phyloP scores from a whole-genome alignment of 2,797 vertebrate genomes.

The Podargus strigoides region DNA sequence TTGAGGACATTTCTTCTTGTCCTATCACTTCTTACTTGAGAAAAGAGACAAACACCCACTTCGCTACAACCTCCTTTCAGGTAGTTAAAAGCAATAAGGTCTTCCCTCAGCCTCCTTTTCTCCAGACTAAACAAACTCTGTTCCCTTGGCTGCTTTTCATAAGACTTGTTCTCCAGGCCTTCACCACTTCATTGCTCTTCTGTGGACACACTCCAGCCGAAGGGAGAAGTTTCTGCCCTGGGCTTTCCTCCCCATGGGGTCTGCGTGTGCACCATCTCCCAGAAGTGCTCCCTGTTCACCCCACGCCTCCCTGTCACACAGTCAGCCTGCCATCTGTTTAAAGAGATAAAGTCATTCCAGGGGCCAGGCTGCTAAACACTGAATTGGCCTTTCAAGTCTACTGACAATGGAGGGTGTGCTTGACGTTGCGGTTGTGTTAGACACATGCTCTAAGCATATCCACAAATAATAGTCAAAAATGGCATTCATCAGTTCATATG shows the following conservation, averaged over 20 bases:
- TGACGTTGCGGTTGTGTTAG: neutral
- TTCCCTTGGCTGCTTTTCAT: neutral
- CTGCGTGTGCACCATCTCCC: rapidly evolving
- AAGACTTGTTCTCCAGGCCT: neutral
- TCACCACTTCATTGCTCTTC: neutral
- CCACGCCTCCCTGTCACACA: neutral
- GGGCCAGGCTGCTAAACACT: neutral
- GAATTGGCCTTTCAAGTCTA: neutral
- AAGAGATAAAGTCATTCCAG: neutral
- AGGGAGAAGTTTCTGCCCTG: neutral
- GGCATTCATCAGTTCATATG: neutral
- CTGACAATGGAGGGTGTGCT: neutral
- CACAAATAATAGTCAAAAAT: neutral
- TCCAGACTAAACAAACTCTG: neutral
- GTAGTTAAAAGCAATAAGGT: neutral
- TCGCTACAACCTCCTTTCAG: neutral
- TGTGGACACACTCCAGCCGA: rapidly evolving
- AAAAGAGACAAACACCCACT: neutral
- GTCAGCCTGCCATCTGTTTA: neutral
- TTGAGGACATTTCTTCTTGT: neutral
- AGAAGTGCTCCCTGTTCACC: rapidly evolving
- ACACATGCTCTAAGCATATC: neutral
- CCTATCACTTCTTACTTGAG: too few relatives aligned
- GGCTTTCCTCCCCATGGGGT: rapidly evolving
- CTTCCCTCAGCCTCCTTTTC: neutral